Conservation (phyloP, 2,888 invertebrate genomes). For the Aphelenchoides bicaudatus region DNA sequence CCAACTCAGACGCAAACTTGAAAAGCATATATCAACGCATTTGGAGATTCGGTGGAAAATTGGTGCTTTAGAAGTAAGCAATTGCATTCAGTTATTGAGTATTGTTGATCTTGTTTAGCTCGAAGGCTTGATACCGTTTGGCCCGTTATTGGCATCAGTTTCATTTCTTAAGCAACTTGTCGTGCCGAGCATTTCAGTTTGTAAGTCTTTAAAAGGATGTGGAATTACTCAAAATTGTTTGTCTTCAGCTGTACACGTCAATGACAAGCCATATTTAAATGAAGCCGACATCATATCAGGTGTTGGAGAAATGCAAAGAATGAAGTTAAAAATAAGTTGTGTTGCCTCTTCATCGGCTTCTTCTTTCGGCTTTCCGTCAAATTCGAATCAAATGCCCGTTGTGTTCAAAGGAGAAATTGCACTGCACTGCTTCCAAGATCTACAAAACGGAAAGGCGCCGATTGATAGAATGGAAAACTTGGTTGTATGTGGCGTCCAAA, state of each 20-base stretch:
- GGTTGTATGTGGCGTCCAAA: conserved; percentile 40
- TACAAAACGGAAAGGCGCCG: conserved; percentile 39
- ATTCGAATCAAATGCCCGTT: neutral
- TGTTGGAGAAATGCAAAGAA: conserved; percentile 45
- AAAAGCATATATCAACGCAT: conserved; percentile 53
- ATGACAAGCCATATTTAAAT: conserved; percentile 42
- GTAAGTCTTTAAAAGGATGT: conserved; percentile 25
- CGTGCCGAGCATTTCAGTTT: conserved; percentile 51
- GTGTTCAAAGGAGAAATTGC: conserved; percentile 40
- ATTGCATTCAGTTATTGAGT: conserved; percentile 35
- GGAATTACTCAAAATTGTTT: neutral
- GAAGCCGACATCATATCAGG: conserved; percentile 50
- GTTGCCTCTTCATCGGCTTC: neutral
- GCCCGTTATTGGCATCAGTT: conserved; percentile 54
- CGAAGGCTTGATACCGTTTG: conserved; percentile 55
- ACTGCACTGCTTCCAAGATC: conserved; percentile 54
- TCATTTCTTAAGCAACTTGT: conserved; percentile 57
- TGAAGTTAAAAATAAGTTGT: conserved; percentile 43
- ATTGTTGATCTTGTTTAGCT: no score
- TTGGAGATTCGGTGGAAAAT: conserved; percentile 56
- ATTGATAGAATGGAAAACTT: conserved; percentile 42
- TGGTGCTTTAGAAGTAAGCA: no score
- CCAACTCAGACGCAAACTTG: conserved; percentile 45
- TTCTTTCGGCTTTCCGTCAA: no score
- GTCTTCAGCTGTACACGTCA: conserved; percentile 43